Conservation (phyloP, 2,888 invertebrate genomes). For the Phorcus lineatus region DNA sequence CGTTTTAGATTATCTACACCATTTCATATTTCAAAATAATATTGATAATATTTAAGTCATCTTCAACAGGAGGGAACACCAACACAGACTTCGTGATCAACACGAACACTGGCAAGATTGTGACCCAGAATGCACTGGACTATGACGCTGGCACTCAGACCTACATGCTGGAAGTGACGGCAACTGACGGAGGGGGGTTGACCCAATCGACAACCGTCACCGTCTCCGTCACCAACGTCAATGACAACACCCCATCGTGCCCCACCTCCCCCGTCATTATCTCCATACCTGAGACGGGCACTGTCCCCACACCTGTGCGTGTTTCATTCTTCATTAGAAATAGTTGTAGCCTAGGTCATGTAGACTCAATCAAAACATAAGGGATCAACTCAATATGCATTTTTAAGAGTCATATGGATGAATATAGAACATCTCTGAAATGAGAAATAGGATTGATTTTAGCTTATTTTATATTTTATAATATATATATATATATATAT, state of each 20-base stretch:
- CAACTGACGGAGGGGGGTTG: slow-evolving; percentile 47
- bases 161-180: slow-evolving; percentile 49
- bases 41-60: neutral
- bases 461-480: no score
- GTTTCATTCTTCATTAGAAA: no score
- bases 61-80: slow-evolving; percentile 49
- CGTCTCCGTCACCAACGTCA: slow-evolving; percentile 55
- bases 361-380: no score
- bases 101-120: slow-evolving; percentile 45
- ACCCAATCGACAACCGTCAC: slow-evolving; percentile 38
- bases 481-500: no score
- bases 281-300: slow-evolving; percentile 48
- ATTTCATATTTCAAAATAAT: neutral
- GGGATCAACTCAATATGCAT: no score
- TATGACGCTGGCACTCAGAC: slow-evolving; percentile 45
- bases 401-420: no score
- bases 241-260: slow-evolving; percentile 67
- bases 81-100: slow-evolving; percentile 47
- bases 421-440: no score
- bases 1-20: no score
- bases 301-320: slow-evolving; percentile 43
- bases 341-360: no score
- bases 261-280: slow-evolving; percentile 35
- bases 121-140: slow-evolving; percentile 47
- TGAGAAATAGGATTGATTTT: no score